Percentiles rank a stretch among this genome's conserved stretches.
Conservation (phyloP, 2,888 invertebrate genomes). For the Agrochola lychnidis region DNA sequence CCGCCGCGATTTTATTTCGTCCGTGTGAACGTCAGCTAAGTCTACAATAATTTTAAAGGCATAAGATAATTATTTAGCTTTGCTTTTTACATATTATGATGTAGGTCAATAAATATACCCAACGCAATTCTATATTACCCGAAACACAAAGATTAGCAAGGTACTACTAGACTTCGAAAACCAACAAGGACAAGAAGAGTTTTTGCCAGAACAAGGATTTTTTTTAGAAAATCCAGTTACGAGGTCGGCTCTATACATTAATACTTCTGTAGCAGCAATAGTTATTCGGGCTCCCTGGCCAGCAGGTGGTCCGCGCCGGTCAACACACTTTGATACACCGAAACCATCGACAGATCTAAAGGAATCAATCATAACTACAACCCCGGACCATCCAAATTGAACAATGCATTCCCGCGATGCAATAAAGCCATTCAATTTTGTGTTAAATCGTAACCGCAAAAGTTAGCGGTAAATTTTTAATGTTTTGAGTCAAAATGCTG, state of each 20-base stretch:
- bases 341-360: conserved; percentile 85
- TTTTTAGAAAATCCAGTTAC: conserved; percentile 1
- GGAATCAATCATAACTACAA: conserved; percentile 88
- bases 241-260: conserved; percentile 71
- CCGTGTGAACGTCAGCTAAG: no score
- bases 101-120: not conserved
- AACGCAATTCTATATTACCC: not conserved
- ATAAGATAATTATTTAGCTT: not conserved
- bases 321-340: conserved; percentile 88
- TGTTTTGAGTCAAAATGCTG: conserved; percentile 67
- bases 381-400: conserved; percentile 60
- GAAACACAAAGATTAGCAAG: not conserved
- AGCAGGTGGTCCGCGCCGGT: conserved; percentile 86
- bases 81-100: not conserved
- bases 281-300: conserved; percentile 76
- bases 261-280: conserved; percentile 70
- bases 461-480: conserved; percentile 75
- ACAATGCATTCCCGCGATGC: conserved; percentile 58
- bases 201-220: not conserved
- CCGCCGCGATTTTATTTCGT: no score
- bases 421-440: conserved; percentile 60
- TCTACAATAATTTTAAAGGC: not conserved
- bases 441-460: conserved; percentile 68
- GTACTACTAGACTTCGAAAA: not conserved
- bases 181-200: not conserved